Conservation (phyloP, 2,113 vertebrate species). For the Jaculus jaculus region DNA sequence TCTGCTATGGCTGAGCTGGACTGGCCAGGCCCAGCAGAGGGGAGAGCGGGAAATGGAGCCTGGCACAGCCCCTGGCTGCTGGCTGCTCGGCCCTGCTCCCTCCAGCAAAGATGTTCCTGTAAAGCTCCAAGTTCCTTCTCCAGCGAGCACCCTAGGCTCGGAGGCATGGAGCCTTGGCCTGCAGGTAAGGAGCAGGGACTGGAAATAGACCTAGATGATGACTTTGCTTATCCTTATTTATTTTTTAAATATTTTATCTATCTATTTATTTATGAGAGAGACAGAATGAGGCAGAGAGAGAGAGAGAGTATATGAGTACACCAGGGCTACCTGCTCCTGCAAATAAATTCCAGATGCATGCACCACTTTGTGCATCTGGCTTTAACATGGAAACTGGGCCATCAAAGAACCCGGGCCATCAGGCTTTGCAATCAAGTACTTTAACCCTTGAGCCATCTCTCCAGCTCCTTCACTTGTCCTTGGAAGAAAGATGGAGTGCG, state of each 20-base stretch:
- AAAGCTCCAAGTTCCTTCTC: rapidly evolving
- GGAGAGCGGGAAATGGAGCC: not conserved
- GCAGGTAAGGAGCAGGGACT: conserved; percentile 76
- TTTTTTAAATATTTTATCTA: too few species aligned
- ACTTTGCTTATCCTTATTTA: too few species aligned
- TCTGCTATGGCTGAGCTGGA: conserved; percentile 81
- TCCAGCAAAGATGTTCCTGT: not conserved
- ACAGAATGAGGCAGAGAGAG: too few species aligned
- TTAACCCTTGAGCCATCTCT: too few species aligned
- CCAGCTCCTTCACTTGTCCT: not conserved
- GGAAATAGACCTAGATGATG: not conserved
- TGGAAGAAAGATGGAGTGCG: not conserved
- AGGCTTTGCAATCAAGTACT: too few species aligned
- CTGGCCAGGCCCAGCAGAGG: conserved; percentile 78
- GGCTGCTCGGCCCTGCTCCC: not conserved
- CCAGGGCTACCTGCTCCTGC: too few species aligned
- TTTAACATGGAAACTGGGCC: too few species aligned
- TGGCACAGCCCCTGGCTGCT: rapidly evolving
- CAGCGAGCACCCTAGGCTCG: not conserved
- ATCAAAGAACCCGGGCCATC: too few species aligned
- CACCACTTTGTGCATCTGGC: too few species aligned
- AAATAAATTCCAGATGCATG: too few species aligned
- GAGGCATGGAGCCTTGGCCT: not conserved
- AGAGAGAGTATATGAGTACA: too few species aligned
- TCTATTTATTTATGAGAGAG: too few species aligned